A percentile compares a stretch with the other conserved stretches of the same genome.
phyloP scores from a whole-genome alignment of 2,888 invertebrate species.

The Idaea straminata region DNA sequence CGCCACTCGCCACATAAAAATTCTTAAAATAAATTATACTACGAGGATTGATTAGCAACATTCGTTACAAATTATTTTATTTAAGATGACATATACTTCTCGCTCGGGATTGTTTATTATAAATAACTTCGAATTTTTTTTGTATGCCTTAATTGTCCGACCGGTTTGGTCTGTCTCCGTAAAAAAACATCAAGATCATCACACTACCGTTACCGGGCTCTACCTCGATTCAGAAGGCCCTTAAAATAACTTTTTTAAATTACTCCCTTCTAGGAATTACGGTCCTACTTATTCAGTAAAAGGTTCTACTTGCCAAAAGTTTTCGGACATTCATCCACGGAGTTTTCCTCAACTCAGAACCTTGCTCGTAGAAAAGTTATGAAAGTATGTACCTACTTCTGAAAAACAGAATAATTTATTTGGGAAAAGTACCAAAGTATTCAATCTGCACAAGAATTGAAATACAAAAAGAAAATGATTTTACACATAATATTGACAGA shows the following conservation, averaged over 20 bases:
- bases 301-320: not conserved
- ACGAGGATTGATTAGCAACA: too few species aligned
- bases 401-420: not conserved
- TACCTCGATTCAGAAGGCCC: not conserved
- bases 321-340: not conserved
- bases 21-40: too few species aligned
- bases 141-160: too few species aligned
- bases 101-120: too few species aligned
- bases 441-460: not conserved
- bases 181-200: too few species aligned
- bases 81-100: too few species aligned
- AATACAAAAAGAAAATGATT: not conserved
- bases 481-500: not conserved
- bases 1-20: too few species aligned
- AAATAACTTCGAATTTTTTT: too few species aligned
- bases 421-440: not conserved
- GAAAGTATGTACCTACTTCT: not conserved
- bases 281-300: not conserved
- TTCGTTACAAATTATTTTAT: too few species aligned
- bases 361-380: not conserved
- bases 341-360: not conserved
- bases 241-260: not conserved
- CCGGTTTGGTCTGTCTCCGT: too few species aligned
- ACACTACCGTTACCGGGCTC: not conserved
- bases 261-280: not conserved